phyloP scores from a whole-genome alignment of 2,113 vertebrate genomes.

The Heterochromis multidens region DNA sequence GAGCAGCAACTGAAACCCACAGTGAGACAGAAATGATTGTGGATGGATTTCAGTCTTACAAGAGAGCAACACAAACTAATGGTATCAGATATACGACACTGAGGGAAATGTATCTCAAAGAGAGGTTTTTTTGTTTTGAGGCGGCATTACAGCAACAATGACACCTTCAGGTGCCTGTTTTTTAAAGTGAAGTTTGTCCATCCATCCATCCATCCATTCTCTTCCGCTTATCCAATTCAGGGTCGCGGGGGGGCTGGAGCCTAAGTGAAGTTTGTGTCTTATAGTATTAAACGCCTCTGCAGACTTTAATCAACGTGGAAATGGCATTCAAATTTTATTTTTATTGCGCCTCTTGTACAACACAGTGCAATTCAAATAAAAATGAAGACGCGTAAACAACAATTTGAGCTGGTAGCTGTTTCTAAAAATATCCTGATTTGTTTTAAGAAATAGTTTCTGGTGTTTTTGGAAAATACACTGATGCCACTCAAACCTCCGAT shows the following conservation, averaged over 20 bases:
- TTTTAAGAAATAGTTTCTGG: background rate
- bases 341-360: rapidly evolving
- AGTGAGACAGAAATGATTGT: background rate
- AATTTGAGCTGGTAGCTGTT: background rate
- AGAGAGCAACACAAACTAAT: constrained; percentile 27
- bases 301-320: background rate
- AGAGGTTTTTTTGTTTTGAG: background rate
- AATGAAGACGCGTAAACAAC: background rate
- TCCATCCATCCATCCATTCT: too few relatives aligned
- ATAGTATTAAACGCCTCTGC: background rate
- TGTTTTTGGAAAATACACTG: background rate
- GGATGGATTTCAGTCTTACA: constrained; percentile 36
- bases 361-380: background rate
- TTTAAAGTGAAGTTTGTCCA: background rate
- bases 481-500: background rate
- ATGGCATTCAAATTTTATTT: background rate
- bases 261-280: background rate
- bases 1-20: constrained; percentile 36
- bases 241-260: too few relatives aligned
- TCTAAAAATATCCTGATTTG: background rate
- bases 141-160: background rate
- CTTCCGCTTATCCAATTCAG: too few relatives aligned
- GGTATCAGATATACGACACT: constrained; percentile 13
- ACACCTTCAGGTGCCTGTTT: background rate
- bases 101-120: background rate